phyloP scores from a whole-genome alignment of 2,797 vertebrate species.

The Tadarida brasiliensis region DNA sequence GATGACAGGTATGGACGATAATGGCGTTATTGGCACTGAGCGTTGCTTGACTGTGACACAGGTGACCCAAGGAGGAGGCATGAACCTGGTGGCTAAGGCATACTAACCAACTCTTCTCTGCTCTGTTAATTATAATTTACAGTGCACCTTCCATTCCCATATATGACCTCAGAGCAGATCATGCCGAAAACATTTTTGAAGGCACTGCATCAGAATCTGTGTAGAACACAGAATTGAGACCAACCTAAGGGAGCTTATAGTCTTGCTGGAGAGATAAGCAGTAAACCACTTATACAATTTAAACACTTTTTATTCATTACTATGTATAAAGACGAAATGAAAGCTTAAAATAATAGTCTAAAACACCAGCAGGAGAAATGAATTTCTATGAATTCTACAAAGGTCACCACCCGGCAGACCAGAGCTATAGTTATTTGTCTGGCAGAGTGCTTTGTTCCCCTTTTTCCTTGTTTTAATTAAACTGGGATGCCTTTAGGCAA shows the following conservation, averaged over 20 bases:
- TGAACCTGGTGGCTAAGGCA: background rate
- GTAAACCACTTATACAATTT: background rate
- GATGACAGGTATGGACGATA: background rate
- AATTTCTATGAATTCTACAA: slow-evolving; percentile 54
- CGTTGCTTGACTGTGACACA: background rate
- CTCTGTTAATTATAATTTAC: background rate
- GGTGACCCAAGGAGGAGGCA: background rate
- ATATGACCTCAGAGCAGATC: background rate
- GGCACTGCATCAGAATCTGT: background rate
- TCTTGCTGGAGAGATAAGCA: background rate
- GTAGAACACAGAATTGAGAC: background rate
- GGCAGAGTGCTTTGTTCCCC: background rate
- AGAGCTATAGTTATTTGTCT: slow-evolving; percentile 35
- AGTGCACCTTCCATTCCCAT: background rate
- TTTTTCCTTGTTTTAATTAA: slow-evolving; percentile 49
- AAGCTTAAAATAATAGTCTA: slow-evolving; percentile 20
- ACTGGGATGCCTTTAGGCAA: slow-evolving; percentile 3
- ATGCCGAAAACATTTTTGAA: slow-evolving; percentile 52
- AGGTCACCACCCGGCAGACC: background rate
- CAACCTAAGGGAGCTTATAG: background rate
- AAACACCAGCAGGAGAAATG: background rate
- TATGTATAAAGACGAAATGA: background rate
- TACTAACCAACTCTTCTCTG: background rate
- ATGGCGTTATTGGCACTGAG: background rate
- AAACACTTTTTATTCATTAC: background rate